phyloP scores from a whole-genome alignment of 2,113 vertebrate species.

The Heterotilapia buettikoferi region DNA sequence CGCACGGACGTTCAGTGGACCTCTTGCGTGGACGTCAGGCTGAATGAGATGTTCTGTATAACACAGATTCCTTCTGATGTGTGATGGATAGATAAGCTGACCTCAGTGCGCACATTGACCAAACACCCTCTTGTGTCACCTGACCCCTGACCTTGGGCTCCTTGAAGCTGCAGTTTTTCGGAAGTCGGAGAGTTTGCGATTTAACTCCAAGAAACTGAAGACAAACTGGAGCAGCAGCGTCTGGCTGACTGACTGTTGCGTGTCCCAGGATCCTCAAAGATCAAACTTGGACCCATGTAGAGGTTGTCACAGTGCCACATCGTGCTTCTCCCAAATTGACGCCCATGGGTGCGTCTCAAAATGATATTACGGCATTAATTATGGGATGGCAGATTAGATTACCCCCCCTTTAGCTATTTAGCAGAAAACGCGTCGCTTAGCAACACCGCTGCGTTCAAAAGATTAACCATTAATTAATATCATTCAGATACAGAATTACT shows the following conservation, averaged over 20 bases:
- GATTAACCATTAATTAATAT: constrained; percentile 49
- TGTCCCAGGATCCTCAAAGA: constrained; percentile 11
- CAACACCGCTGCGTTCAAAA: constrained; percentile 44
- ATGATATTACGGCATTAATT: constrained; percentile 53
- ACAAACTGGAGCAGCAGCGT: not conserved
- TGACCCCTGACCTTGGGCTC: not conserved
- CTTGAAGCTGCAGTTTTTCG: not conserved
- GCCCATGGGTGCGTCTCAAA: constrained; percentile 46
- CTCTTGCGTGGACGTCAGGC: not conserved
- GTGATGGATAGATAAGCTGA: not conserved
- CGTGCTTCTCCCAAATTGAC: constrained; percentile 6
- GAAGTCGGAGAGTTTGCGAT: not conserved
- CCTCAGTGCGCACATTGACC: not conserved
- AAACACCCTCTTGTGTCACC: not conserved
- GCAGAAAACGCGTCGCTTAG: constrained; percentile 53
- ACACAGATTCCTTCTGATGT: constrained; percentile 10
- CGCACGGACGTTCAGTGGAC: not conserved
- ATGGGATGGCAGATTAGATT: constrained; percentile 52
- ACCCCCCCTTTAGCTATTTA: constrained; percentile 23
- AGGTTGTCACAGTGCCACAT: constrained; percentile 35
- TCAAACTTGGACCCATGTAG: constrained; percentile 7
- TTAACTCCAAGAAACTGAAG: not conserved
- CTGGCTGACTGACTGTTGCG: constrained; percentile 29
- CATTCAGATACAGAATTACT: constrained; percentile 23
- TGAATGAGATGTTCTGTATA: not conserved